These are phyloP conservation scores for Penaeus vannamei DNA, from an alignment of 1,140 invertebrate species.

Conservation along the genomic window DNA sequence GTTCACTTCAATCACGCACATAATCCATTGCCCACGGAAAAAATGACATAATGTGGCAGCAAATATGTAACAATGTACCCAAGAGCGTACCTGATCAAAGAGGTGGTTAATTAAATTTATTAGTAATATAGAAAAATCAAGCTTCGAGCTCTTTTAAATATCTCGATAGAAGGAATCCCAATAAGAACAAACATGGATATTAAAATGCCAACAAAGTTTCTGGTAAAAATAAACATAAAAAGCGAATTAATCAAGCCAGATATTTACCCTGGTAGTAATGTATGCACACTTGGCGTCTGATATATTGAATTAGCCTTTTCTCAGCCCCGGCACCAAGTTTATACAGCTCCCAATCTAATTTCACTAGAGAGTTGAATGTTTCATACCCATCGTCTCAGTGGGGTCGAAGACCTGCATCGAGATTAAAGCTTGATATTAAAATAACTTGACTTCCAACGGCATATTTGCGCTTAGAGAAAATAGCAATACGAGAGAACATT, in stretches of 20 bases:
- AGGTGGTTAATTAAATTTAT: slow-evolving; percentile 26
- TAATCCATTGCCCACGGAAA: too few species aligned
- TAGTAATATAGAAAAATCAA: slow-evolving; percentile 13
- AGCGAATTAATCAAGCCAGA: slow-evolving; percentile 63
- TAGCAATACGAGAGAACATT: too few species aligned
- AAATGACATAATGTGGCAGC: background rate
- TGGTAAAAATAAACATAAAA: slow-evolving; percentile 64
- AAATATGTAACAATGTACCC: background rate
- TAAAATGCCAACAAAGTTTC: slow-evolving; percentile 63
- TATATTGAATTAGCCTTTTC: slow-evolving; percentile 67
- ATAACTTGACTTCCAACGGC: too few species aligned
- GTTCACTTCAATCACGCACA: too few species aligned
- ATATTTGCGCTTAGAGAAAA: too few species aligned
- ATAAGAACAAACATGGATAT: slow-evolving; percentile 62
- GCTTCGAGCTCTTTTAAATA: slow-evolving; percentile 43
- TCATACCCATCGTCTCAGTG: slow-evolving; percentile 50
- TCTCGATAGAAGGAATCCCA: slow-evolving; percentile 52
- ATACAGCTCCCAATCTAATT: slow-evolving; percentile 45
- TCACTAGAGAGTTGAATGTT: slow-evolving; percentile 47
- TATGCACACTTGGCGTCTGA: slow-evolving; percentile 61
- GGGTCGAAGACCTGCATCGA: slow-evolving; percentile 10
- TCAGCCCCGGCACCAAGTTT: slow-evolving; percentile 41
- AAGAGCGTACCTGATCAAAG: background rate
- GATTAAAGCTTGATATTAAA: too few species aligned
- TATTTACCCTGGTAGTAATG: slow-evolving; percentile 60